Conservation (phyloP, 2,113 vertebrate genomes). For the Clinocottus analis region DNA sequence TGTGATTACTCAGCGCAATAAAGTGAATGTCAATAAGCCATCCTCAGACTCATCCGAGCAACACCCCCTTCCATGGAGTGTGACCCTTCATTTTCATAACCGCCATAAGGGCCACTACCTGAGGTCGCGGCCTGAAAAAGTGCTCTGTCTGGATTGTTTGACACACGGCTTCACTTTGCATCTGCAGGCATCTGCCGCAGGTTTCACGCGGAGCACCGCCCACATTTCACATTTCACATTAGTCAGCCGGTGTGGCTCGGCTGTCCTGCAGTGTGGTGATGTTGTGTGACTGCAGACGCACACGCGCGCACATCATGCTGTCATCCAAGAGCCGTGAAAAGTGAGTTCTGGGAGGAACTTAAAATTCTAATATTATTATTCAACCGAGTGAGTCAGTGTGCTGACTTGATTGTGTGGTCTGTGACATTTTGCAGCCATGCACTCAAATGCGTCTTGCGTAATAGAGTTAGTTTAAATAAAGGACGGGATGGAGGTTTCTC, state of each 20-base stretch:
- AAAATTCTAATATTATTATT: conserved; percentile 53
- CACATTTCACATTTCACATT: conserved; percentile 54
- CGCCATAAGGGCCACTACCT: neutral
- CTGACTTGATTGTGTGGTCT: conserved; percentile 25
- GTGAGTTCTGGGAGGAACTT: conserved; percentile 45
- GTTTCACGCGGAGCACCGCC: conserved; percentile 49
- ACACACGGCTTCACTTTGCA: conserved; percentile 15
- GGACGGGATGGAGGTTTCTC: conserved; percentile 12
- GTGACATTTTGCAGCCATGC: conserved; percentile 35
- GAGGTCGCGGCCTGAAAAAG: conserved; percentile 9
- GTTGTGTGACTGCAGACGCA: conserved; percentile 51
- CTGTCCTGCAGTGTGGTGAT: conserved; percentile 43
- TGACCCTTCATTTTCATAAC: conserved; percentile 37
- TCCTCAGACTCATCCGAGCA: neutral
- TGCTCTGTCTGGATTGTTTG: conserved; percentile 21
- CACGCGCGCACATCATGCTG: conserved; percentile 16
- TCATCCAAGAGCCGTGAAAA: conserved; percentile 32
- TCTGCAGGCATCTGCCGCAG: conserved; percentile 44
- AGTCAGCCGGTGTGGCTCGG: conserved; percentile 49
- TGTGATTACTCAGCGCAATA: conserved; percentile 65
- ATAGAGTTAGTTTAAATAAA: conserved; percentile 39
- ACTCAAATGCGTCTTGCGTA: conserved; percentile 17
- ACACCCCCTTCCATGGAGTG: no score
- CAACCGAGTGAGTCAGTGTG: conserved; percentile 40
- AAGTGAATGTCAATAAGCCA: conserved; percentile 41